Conservation (phyloP, 2,113 vertebrate genomes). For the Otolemur garnettii region DNA sequence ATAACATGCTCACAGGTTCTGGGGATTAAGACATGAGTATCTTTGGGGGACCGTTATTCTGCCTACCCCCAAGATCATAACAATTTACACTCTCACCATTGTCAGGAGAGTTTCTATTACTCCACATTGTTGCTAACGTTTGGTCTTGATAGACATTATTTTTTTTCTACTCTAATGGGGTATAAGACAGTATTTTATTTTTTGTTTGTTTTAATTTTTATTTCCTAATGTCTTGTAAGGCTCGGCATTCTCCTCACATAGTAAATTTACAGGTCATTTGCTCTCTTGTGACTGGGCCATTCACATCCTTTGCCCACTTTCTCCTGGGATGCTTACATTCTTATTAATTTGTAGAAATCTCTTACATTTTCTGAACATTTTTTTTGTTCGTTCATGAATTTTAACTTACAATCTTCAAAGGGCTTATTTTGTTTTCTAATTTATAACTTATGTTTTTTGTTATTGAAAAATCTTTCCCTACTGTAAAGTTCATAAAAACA, state of each 20-base stretch:
- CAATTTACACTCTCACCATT: background rate
- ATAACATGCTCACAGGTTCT: background rate
- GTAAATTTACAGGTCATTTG: background rate
- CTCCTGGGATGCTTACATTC: background rate
- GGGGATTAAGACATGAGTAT: background rate
- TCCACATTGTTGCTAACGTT: background rate
- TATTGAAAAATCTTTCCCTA: background rate
- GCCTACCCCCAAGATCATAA: no score
- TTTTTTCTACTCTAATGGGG: background rate
- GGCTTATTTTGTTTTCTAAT: background rate
- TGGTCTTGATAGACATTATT: background rate
- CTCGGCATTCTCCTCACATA: background rate
- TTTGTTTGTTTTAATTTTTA: background rate
- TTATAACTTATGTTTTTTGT: background rate
- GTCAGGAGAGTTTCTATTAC: background rate
- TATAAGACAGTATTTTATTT: background rate
- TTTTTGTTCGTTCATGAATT: background rate
- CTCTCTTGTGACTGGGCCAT: background rate
- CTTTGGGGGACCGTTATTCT: background rate
- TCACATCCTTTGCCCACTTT: constrained; percentile 12
- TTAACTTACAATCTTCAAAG: constrained; percentile 3
- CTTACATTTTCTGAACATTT: background rate
- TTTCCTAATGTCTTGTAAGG: background rate
- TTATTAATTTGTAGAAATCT: background rate
- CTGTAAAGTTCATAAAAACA: background rate